Percentiles rank a stretch among this genome's conserved stretches.
phyloP scores from a whole-genome alignment of 1,140 invertebrate genomes.

The Gerris buenoi region DNA sequence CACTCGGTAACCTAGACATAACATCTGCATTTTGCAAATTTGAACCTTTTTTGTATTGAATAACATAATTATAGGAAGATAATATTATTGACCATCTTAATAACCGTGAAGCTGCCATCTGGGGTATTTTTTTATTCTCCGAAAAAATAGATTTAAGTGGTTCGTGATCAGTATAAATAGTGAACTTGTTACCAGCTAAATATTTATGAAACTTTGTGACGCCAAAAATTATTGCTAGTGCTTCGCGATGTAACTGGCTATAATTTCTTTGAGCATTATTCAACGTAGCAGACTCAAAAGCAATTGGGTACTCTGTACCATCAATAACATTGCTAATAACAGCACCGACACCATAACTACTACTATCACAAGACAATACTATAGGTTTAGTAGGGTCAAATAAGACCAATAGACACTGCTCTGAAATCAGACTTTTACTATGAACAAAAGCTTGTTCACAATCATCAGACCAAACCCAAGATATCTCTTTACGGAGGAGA shows the following conservation, averaged over 20 bases:
- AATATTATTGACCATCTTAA: constrained; percentile 14
- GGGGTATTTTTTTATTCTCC: constrained; percentile 19
- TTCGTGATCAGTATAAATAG: neutral
- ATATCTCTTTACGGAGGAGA: constrained; percentile 3
- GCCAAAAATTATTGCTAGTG: constrained; percentile 29
- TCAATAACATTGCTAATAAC: constrained; percentile 28
- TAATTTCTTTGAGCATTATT: constrained; percentile 31
- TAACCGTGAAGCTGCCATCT: constrained; percentile 21
- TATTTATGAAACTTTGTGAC: constrained; percentile 29
- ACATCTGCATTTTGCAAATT: constrained; percentile 12
- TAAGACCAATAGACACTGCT: constrained; percentile 10
- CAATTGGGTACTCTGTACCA: constrained; percentile 26
- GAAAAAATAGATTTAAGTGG: neutral
- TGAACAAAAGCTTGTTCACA: constrained; percentile 17
- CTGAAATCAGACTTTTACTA: constrained; percentile 11
- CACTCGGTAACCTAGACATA: neutral
- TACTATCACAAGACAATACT: constrained; percentile 20
- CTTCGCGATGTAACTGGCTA: constrained; percentile 34
- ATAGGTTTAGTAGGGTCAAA: constrained; percentile 19
- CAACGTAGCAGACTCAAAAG: constrained; percentile 29
- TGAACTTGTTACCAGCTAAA: neutral
- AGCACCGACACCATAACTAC: constrained; percentile 26
- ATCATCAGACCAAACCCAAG: constrained; percentile 9
- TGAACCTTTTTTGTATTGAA: constrained; percentile 8
- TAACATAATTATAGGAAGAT: constrained; percentile 18